Conservation (phyloP, 2,797 vertebrate species). For the Tenualosa thibaudeaui region DNA sequence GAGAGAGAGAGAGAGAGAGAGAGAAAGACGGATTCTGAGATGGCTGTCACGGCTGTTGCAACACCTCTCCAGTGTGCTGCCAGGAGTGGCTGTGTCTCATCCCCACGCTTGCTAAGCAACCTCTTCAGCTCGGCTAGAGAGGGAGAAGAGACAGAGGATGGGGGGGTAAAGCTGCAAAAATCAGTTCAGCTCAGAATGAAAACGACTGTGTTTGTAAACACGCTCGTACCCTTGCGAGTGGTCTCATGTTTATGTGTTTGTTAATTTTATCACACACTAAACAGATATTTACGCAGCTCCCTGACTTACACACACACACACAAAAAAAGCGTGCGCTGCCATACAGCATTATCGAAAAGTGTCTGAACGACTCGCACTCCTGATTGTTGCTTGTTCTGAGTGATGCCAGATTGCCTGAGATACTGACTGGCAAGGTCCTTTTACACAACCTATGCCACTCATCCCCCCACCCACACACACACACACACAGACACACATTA, state of each 20-base stretch:
- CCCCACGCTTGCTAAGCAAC: constrained; percentile 4
- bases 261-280: not conserved
- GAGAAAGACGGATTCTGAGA: constrained; percentile 24
- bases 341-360: not conserved
- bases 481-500: constrained; percentile 34
- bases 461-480: constrained; percentile 13
- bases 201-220: constrained; percentile 6
- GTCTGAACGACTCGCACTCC: not conserved
- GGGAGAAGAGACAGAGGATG: not conserved
- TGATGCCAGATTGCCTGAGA: not conserved
- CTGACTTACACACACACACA: not conserved
- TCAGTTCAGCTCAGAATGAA: not conserved
- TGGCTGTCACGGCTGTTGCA: constrained; percentile 5
- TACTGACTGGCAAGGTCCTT: not conserved
- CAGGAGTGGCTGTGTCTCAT: constrained; percentile 20
- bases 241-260: not conserved
- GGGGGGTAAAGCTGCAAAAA: not conserved
- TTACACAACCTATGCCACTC: not conserved
- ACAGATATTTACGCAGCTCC: not conserved
- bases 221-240: not conserved
- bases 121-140: not conserved
- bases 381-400: not conserved
- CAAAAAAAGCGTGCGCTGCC: not conserved
- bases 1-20: not conserved
- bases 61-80: constrained; percentile 13